phyloP scores from a whole-genome alignment of 2,888 invertebrate genomes.

The Tenthredo livida region DNA sequence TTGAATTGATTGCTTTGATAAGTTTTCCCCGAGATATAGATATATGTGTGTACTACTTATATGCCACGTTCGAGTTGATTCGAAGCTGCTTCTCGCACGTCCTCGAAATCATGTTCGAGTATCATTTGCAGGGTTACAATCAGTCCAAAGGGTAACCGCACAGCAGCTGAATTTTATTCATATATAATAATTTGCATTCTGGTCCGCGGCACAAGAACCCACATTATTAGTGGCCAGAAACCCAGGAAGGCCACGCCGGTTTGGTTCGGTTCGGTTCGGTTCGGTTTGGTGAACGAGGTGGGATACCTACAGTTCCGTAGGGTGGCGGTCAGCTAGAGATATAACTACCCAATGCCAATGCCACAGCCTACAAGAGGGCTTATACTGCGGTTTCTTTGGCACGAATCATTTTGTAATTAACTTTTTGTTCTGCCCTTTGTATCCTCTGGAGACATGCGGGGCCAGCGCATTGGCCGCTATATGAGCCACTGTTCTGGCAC shows the following conservation, averaged over 20 bases:
- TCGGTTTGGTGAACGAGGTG: conserved; percentile 52
- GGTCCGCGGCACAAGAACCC: conserved; percentile 69
- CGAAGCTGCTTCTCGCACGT: conserved; percentile 20
- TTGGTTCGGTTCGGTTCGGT: not conserved
- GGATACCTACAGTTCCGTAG: conserved; percentile 57
- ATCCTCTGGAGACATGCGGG: conserved; percentile 41
- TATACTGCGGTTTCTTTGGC: conserved; percentile 60
- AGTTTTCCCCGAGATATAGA: not conserved
- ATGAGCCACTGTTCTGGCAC: conserved; percentile 32
- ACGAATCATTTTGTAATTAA: conserved; percentile 72
- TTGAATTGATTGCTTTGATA: conserved; percentile 23
- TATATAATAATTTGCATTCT: conserved; percentile 75
- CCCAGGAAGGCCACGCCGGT: conserved; percentile 55
- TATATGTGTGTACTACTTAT: not conserved
- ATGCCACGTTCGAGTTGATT: conserved; percentile 8
- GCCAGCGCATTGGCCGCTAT: not conserved
- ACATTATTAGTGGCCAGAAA: conserved; percentile 71
- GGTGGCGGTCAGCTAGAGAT: conserved; percentile 44
- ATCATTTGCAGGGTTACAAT: conserved; percentile 62
- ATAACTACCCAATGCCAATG: conserved; percentile 39
- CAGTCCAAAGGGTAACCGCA: conserved; percentile 53
- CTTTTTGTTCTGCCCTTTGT: conserved; percentile 66
- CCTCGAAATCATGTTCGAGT: conserved; percentile 55
- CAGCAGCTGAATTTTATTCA: conserved; percentile 64
- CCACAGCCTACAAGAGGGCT: conserved; percentile 44